Evolutionary conservation across 1,140 invertebrate species (phyloP).

Genomic region (Dendroctonus ponderosae): DNA sequence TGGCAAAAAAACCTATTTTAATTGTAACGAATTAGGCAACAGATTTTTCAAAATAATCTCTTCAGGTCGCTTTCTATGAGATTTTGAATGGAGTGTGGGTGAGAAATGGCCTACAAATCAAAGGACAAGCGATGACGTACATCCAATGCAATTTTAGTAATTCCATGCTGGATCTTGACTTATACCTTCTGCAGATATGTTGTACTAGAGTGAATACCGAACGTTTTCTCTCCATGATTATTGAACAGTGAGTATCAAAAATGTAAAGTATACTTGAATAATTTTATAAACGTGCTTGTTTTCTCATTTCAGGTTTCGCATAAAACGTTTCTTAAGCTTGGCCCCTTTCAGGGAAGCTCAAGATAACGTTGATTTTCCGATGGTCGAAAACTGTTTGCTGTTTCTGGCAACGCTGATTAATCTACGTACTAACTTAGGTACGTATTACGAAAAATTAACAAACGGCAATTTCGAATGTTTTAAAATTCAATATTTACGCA

Average conservation of each 20-base stretch:
- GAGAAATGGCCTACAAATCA: conserved; percentile 94
- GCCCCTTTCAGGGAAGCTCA: conserved; percentile 63
- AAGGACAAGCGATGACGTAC: conserved; percentile 98
- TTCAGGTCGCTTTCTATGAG: conserved; percentile 91
- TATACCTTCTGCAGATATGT: conserved; percentile 91
- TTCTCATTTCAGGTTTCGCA: conserved; percentile 65
- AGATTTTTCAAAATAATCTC: conserved; percentile 23
- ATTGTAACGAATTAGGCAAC: too few species aligned
- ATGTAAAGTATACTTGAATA: conserved; percentile 5
- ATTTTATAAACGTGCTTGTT: conserved; percentile 4
- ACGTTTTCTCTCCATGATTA: conserved; percentile 80
- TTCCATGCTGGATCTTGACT: conserved; percentile 95
- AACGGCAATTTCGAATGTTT: too few species aligned
- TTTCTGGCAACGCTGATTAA: conserved; percentile 88
- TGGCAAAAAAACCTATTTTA: too few species aligned
- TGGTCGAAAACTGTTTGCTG: conserved; percentile 90
- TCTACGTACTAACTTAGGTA: conserved; percentile 87
- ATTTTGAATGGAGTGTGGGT: conserved; percentile 93
- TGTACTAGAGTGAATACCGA: conserved; percentile 83
- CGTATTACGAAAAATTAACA: conserved; percentile 23
- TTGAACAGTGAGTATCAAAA: conserved; percentile 73
- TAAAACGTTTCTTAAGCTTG: conserved; percentile 82
- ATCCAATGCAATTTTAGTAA: conserved; percentile 98
- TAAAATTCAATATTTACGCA: too few species aligned
- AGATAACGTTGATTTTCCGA: conserved; percentile 69